Evolutionary conservation across 2,797 vertebrate genomes (phyloP), one percentile per base, ranked within the genome.

Genomic region (Helostoma temminkii): DNA sequence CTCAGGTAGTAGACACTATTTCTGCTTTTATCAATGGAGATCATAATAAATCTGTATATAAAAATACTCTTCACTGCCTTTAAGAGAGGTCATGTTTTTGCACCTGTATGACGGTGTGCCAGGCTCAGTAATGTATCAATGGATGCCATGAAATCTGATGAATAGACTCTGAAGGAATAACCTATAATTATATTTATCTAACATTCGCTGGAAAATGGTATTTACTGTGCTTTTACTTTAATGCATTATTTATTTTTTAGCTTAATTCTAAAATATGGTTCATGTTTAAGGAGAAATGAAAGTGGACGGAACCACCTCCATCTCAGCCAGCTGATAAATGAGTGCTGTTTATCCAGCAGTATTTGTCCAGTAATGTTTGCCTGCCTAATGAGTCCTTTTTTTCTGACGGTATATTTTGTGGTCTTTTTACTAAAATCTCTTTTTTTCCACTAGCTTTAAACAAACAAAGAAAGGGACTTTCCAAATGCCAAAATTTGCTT

Each of bases 21-120:
- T 48, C 22, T 45, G 54, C 9, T 36, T 65, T 55, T 36, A 46
- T 63, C 41, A 59, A 24, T 4, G 2, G n/a, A 45, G 69, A 47
- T 66, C 7, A 52, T 18, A 19, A 8, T 67, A 9, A 67, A 74
- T 67, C 41, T 18, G 12, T 26, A 26, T 19, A 41, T 16, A n/a
- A 43, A 57, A 49, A n/a, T 3, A 11, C 46, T 48, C 24, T 49
- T 55, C 59, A 21, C 52, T 30, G 12, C 15, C 26, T 26, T 46
- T 22, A 34, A 11, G 30, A 57, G 12, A 36, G 32, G 25, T 47
- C 22, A 18, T 11, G 25, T 49, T 62, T 50, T 43, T 45, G 45
- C 32, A 25, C 12, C 22, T 54, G 37, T 52, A 15, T 34, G 19
- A 43, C 26, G 54, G 22, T 30, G 54, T 37, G 26, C 32, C 41